These are phyloP conservation scores for Drosophila pruinosa DNA, from an alignment of 1,140 invertebrate species.

Conservation along the genomic window DNA sequence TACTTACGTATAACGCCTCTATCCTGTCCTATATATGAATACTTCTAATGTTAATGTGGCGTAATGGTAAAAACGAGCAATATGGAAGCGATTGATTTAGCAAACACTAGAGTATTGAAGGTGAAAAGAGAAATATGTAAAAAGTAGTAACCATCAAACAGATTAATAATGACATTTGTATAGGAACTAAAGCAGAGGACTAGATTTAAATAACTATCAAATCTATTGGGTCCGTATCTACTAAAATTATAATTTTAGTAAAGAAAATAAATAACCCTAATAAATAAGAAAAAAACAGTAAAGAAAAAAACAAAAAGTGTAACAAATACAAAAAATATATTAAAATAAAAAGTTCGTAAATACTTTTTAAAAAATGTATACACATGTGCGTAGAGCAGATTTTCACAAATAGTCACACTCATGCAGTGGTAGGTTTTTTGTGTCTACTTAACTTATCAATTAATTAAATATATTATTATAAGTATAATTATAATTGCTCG, in stretches of 20 bases:
- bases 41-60: conserved; percentile 23
- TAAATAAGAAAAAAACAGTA: conserved; percentile 25
- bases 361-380: conserved; percentile 61
- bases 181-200: conserved; percentile 14
- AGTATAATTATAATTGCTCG: conserved; percentile 43
- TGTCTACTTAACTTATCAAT: conserved; percentile 66
- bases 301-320: conserved; percentile 15
- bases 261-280: conserved; percentile 21
- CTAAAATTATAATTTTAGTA: conserved; percentile 29
- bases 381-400: conserved; percentile 60
- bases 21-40: conserved; percentile 2
- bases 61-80: conserved; percentile 16
- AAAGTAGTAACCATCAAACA: conserved; percentile 24
- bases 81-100: neutral
- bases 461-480: no score
- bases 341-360: conserved; percentile 61
- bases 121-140: neutral
- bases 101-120: neutral
- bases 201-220: neutral
- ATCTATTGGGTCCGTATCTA: conserved; percentile 10
- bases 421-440: neutral
- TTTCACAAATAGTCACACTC: neutral
- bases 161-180: conserved; percentile 33
- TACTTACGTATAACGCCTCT: conserved; percentile 12
- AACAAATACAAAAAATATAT: conserved; percentile 33